Percentiles rank a stretch among this genome's conserved stretches.
phyloP scores from a whole-genome alignment of 2,888 invertebrate genomes.

The Sinodicranocentrus sp. region DNA sequence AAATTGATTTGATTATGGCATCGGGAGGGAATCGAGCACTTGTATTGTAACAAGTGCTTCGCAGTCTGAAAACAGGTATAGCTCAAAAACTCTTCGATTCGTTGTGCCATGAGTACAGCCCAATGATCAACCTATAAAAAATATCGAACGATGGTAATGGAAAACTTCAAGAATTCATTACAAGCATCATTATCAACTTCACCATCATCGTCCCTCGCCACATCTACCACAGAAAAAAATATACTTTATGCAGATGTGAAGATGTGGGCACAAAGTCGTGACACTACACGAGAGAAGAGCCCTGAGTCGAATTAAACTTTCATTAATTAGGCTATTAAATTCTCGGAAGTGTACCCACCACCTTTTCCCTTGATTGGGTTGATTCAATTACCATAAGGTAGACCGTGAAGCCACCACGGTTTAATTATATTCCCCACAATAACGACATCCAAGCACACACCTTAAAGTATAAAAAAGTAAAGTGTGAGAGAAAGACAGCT shows the following conservation, averaged over 20 bases:
- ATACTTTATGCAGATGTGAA: not conserved
- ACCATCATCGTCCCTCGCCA: not conserved
- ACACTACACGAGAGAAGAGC: not conserved
- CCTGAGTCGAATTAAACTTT: constrained; percentile 39
- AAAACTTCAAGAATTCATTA: constrained; percentile 30
- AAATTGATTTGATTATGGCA: constrained; percentile 16
- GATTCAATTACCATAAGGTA: constrained; percentile 49
- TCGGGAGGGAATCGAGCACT: not conserved
- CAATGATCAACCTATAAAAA: constrained; percentile 25
- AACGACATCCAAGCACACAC: not conserved
- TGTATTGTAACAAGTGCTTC: too few species aligned
- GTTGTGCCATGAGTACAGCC: not conserved
- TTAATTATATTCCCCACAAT: constrained; percentile 43
- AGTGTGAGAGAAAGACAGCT: constrained; percentile 11
- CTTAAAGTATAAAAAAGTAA: not conserved
- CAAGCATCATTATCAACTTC: too few species aligned
- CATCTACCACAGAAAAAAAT: not conserved
- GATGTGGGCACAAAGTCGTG: constrained; percentile 2
- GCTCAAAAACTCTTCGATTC: not conserved
- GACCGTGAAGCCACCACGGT: constrained; percentile 43
- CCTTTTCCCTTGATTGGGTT: constrained; percentile 18
- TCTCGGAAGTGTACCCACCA: constrained; percentile 45
- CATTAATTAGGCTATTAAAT: constrained; percentile 56
- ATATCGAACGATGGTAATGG: constrained; percentile 14
- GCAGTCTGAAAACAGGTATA: not conserved